phyloP scores from a whole-genome alignment of 2,888 invertebrate genomes.

The Drosophila neutralis region DNA sequence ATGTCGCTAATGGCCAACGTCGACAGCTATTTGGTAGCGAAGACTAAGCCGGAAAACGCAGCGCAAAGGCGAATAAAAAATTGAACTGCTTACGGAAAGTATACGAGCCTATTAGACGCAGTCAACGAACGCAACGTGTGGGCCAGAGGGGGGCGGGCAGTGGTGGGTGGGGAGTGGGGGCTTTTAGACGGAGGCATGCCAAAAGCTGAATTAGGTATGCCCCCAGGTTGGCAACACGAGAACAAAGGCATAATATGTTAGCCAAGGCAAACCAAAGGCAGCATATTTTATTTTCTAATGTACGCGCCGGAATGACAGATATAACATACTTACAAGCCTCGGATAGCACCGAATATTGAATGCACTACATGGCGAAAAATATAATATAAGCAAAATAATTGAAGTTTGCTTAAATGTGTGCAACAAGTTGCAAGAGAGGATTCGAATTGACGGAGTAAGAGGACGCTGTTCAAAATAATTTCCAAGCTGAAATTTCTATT shows the following conservation, averaged over 20 bases:
- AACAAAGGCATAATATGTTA: conserved; percentile 58
- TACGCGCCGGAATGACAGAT: conserved; percentile 57
- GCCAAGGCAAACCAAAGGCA: conserved; percentile 32
- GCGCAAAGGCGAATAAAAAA: conserved; percentile 64
- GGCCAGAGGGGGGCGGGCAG: background rate
- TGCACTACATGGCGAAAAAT: conserved; percentile 16
- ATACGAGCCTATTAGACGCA: conserved; percentile 73
- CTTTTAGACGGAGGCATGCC: conserved; percentile 43
- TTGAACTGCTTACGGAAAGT: conserved; percentile 73
- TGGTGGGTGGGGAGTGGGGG: background rate
- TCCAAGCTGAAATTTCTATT: too few species aligned
- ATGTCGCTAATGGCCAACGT: conserved; percentile 67
- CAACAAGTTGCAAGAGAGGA: background rate
- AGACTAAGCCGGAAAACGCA: conserved; percentile 66
- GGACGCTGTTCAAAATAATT: background rate
- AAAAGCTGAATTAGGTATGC: conserved; percentile 58
- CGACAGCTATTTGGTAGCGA: conserved; percentile 41
- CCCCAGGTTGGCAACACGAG: conserved; percentile 43
- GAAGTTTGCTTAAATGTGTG: background rate
- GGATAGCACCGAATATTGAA: background rate
- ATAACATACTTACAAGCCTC: conserved; percentile 30
- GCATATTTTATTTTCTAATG: conserved; percentile 76
- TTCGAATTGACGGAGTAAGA: background rate
- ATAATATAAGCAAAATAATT: background rate
- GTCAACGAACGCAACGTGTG: conserved; percentile 24